phyloP scores from a whole-genome alignment of 2,888 invertebrate species.

The Polietes domitor region DNA sequence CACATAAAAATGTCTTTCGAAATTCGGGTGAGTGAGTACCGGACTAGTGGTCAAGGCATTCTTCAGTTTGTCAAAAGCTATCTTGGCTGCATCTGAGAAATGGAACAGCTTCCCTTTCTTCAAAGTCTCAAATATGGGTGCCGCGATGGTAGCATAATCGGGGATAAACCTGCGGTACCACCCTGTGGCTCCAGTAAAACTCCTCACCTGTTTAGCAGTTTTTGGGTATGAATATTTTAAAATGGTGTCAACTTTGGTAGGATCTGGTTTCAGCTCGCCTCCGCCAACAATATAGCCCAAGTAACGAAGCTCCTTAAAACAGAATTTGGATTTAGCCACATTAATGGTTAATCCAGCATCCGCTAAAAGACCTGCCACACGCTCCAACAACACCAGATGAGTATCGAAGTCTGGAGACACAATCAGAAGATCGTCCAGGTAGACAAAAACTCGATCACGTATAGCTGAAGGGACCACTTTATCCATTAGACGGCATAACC shows the following conservation, averaged over 20 bases:
- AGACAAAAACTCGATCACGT: background rate
- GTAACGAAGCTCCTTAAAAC: slow-evolving; percentile 9
- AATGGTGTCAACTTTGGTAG: background rate
- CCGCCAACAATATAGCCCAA: slow-evolving; percentile 32
- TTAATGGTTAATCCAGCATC: slow-evolving; percentile 4
- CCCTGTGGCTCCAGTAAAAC: background rate
- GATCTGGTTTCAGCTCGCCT: background rate
- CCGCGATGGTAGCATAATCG: too few relatives aligned
- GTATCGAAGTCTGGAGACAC: background rate
- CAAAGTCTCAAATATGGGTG: slow-evolving; percentile 25
- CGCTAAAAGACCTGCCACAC: background rate
- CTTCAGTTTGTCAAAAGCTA: background rate
- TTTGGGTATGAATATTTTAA: background rate
- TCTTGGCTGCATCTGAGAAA: background rate
- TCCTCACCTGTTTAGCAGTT: background rate
- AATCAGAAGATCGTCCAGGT: background rate
- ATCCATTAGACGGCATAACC: too few relatives aligned
- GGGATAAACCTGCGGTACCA: too few relatives aligned
- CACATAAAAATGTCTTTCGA: background rate
- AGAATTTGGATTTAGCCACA: slow-evolving; percentile 21
- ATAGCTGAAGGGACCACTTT: background rate
- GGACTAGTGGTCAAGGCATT: background rate
- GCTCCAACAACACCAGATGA: background rate
- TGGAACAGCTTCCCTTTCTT: background rate
- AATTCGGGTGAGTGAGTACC: background rate